Evolutionary conservation across 2,888 invertebrate genomes (phyloP).

Genomic region (Platerodrilus igneus): DNA sequence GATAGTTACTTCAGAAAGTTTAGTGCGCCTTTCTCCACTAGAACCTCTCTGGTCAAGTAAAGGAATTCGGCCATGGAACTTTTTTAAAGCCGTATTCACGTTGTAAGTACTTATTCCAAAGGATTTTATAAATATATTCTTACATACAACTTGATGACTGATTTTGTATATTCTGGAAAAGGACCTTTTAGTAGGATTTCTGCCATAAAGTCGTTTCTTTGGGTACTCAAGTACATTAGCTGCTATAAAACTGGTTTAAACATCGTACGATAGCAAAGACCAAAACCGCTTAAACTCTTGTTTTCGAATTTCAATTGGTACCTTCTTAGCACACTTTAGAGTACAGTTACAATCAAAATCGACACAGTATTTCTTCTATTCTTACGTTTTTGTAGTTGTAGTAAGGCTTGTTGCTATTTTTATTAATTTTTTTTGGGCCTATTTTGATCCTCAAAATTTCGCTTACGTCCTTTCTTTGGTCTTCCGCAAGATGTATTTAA

Average conservation of each 20-base stretch:
- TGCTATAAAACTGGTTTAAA: conserved; percentile 21
- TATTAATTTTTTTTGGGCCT: conserved; percentile 1
- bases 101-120: conserved; percentile 16
- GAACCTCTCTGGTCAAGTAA: conserved; percentile 19
- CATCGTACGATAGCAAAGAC: conserved; percentile 23
- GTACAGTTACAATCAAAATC: neutral
- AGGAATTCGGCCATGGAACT: conserved; percentile 12
- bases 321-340: conserved; percentile 1
- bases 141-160: conserved; percentile 17
- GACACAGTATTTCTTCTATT: neutral
- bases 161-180: too few relatives aligned
- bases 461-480: too few relatives aligned
- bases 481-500: too few relatives aligned
- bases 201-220: conserved; percentile 22
- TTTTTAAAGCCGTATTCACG: conserved; percentile 24
- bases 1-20: too few relatives aligned
- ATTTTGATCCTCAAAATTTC: conserved; percentile 1
- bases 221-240: conserved; percentile 10
- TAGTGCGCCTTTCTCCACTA: too few relatives aligned
- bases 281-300: conserved; percentile 23
- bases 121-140: conserved; percentile 19
- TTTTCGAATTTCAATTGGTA: too few relatives aligned
- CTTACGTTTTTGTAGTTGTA: conserved; percentile 3
- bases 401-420: neutral
- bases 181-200: conserved; percentile 11